Conservation (phyloP, 2,888 invertebrate genomes). For the Acanthosepion pharaonis region DNA sequence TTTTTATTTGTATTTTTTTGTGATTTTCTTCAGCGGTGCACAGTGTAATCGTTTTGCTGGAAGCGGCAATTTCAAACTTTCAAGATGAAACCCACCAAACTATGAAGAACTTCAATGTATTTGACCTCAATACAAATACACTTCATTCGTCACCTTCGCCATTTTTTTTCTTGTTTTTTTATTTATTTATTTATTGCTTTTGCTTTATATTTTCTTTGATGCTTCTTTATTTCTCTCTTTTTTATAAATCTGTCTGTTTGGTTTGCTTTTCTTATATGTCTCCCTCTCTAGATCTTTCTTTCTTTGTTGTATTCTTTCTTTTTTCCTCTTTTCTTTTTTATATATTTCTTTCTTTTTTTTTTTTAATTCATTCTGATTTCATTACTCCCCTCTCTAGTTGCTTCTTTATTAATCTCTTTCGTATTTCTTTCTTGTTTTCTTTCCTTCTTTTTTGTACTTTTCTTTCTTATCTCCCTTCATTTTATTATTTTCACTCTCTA, state of each 20-base stretch:
- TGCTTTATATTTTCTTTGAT: too few relatives aligned
- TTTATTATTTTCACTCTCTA: neutral
- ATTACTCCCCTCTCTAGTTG: neutral
- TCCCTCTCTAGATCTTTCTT: too few relatives aligned
- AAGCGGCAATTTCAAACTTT: too few relatives aligned
- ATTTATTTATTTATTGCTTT: too few relatives aligned
- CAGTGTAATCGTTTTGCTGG: neutral
- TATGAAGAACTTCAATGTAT: too few relatives aligned
- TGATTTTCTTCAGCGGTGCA: neutral
- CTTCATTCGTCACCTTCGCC: neutral
- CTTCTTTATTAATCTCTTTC: neutral
- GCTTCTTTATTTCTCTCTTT: neutral
- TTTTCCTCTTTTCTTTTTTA: too few relatives aligned
- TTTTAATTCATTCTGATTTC: neutral
- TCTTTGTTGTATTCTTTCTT: too few relatives aligned
- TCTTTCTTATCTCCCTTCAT: too few relatives aligned
- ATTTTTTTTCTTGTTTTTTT: neutral
- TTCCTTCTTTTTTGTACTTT: neutral
- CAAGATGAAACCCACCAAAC: too few relatives aligned
- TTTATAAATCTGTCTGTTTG: neutral
- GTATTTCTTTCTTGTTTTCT: neutral
- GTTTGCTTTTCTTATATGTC: too few relatives aligned
- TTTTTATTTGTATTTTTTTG: neutral
- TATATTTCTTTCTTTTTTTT: too few relatives aligned
- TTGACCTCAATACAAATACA: too few relatives aligned